These are phyloP conservation scores for Fragum sueziense DNA, from an alignment of 2,888 invertebrate species.

Conservation along the genomic window DNA sequence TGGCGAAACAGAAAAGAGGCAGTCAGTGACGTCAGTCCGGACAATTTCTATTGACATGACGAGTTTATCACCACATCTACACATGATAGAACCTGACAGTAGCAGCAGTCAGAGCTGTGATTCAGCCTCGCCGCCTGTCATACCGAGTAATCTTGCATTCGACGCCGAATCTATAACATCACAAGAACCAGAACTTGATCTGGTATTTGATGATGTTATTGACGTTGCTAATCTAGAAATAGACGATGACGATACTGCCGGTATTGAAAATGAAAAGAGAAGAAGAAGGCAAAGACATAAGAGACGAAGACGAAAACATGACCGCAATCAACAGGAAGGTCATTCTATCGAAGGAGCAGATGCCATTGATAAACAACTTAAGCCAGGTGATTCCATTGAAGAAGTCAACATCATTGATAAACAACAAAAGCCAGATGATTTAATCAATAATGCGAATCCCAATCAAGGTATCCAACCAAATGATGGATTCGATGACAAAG, in stretches of 20 bases:
- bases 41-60: constrained; percentile 6
- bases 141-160: constrained; percentile 27
- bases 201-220: constrained; percentile 49
- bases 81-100: not conserved
- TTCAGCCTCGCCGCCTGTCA: constrained; percentile 28
- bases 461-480: not conserved
- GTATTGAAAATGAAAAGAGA: constrained; percentile 30
- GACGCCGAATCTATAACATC: constrained; percentile 45
- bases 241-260: not conserved
- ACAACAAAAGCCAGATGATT: not conserved
- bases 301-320: constrained; percentile 24
- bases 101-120: not conserved
- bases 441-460: not conserved
- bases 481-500: not conserved
- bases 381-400: not conserved
- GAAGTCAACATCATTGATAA: not conserved
- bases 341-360: not conserved
- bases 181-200: constrained; percentile 55
- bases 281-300: constrained; percentile 36
- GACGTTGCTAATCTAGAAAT: constrained; percentile 50
- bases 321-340: not conserved
- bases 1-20: not conserved
- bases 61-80: not conserved
- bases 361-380: not conserved
- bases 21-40: not conserved